These are phyloP conservation scores for Philopedon plagiatum DNA, from an alignment of 2,888 invertebrate genomes.

Conservation along the genomic window DNA sequence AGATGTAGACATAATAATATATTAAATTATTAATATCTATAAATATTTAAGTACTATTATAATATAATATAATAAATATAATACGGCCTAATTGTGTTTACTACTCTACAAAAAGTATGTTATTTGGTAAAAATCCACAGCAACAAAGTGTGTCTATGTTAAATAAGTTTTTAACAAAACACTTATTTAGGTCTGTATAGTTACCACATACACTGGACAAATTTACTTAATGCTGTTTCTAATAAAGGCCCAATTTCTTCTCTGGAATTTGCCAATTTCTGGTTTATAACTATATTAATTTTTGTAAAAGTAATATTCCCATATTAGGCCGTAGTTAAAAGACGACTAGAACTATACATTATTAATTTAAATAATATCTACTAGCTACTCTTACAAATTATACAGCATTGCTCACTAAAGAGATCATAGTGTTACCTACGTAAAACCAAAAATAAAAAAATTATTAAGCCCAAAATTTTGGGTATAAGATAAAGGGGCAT, in stretches of 20 bases:
- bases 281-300: background rate
- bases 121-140: no score
- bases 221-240: no score
- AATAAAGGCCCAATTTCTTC: no score
- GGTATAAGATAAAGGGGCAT: no score
- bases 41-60: slow-evolving; percentile 49
- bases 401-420: background rate
- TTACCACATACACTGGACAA: no score
- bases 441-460: no score
- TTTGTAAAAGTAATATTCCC: background rate
- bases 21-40: slow-evolving; percentile 50
- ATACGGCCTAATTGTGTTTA: background rate
- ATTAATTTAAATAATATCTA: slow-evolving; percentile 51
- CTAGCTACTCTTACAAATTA: slow-evolving; percentile 31
- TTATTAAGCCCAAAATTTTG: no score
- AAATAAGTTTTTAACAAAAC: no score
- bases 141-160: no score
- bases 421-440: no score
- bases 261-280: no score
- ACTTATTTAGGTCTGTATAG: no score
- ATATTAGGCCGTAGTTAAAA: slow-evolving; percentile 10
- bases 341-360: slow-evolving; percentile 58
- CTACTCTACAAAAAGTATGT: background rate
- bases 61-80: slow-evolving; percentile 37
- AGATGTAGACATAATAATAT: slow-evolving; percentile 30